phyloP scores from a whole-genome alignment of 2,113 vertebrate species.

The Cinclus cinclus region DNA sequence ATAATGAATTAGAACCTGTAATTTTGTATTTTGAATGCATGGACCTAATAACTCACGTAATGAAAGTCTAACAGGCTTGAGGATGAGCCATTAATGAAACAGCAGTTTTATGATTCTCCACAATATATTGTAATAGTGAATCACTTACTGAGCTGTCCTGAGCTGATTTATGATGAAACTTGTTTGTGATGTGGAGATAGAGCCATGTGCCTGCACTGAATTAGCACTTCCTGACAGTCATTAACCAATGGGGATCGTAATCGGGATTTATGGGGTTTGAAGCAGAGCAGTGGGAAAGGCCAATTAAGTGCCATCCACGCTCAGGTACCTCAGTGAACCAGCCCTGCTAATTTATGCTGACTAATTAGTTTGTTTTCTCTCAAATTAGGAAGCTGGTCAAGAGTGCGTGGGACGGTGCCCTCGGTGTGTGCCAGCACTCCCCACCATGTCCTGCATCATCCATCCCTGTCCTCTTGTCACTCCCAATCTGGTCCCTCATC shows the following conservation, averaged over 20 bases:
- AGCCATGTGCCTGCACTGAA: conserved; percentile 27
- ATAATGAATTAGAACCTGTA: conserved; percentile 73
- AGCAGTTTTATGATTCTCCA: conserved; percentile 61
- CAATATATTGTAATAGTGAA: neutral
- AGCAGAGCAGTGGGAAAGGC: neutral
- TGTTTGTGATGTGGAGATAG: conserved; percentile 35
- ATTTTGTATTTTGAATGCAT: conserved; percentile 72
- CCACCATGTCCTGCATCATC: rapidly evolving
- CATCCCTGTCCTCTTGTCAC: neutral
- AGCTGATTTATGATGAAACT: conserved; percentile 54
- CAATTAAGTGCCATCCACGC: neutral
- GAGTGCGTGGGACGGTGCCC: rapidly evolving
- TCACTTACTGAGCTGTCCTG: conserved; percentile 47
- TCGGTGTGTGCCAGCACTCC: rapidly evolving
- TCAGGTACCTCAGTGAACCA: neutral
- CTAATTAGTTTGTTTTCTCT: neutral
- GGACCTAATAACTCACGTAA: conserved; percentile 73
- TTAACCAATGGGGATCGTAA: neutral
- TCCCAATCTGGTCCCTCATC: rapidly evolving
- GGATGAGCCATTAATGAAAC: conserved; percentile 77
- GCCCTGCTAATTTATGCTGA: neutral
- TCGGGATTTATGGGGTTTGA: conserved; percentile 8
- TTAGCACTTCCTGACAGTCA: conserved; percentile 46
- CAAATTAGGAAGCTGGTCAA: neutral
- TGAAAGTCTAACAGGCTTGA: conserved; percentile 73